Evolutionary conservation across 1,140 invertebrate genomes (phyloP).

Genomic region (Cydia pomonella): DNA sequence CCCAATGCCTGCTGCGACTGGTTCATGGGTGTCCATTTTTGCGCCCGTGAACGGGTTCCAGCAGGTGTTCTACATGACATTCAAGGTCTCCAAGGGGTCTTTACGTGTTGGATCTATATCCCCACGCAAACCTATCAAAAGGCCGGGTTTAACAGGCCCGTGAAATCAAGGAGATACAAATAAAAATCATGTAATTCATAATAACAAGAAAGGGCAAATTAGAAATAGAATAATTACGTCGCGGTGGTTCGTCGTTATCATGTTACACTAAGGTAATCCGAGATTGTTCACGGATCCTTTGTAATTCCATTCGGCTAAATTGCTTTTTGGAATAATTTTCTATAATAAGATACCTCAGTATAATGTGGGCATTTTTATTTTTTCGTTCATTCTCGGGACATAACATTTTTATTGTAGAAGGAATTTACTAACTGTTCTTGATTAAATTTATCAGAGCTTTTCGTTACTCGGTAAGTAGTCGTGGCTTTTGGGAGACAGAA

Average conservation of each 20-base stretch:
- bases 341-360: conserved; percentile 28
- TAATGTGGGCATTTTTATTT: background rate
- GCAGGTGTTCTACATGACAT: no score
- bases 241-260: conserved; percentile 19
- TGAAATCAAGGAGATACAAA: no score
- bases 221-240: conserved; percentile 25
- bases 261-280: conserved; percentile 26
- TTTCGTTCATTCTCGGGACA: background rate
- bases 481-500: background rate
- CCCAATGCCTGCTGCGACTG: no score
- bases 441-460: background rate
- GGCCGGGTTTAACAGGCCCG: no score
- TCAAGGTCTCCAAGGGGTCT: no score
- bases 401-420: background rate
- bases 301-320: conserved; percentile 26
- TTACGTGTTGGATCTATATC: no score
- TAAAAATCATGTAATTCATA: no score
- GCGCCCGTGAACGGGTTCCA: no score
- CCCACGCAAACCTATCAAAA: no score
- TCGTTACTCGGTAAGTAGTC: background rate
- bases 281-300: conserved; percentile 20
- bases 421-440: background rate
- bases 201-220: background rate
- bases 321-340: conserved; percentile 27
- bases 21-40: no score